A percentile compares a stretch with the other conserved stretches of the same genome.
Conservation (phyloP, 2,113 vertebrate species). For the Erpornis zantholeuca region DNA sequence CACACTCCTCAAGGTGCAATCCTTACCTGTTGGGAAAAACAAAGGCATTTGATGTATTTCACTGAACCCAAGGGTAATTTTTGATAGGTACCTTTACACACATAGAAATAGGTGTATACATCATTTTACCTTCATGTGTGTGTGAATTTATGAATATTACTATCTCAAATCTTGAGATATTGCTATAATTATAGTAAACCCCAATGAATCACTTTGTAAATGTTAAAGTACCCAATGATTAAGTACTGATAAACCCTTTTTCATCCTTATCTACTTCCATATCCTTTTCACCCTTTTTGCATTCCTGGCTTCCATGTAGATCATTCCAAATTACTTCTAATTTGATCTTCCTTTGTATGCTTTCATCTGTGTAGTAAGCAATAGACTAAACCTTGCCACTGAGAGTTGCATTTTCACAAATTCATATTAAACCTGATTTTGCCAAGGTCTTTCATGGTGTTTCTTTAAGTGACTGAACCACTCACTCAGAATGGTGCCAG, state of each 20-base stretch:
- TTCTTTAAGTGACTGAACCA: background rate
- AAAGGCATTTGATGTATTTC: background rate
- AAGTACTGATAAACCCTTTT: background rate
- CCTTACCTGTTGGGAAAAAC: background rate
- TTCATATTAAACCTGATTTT: background rate
- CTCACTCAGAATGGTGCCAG: background rate
- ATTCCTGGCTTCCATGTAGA: background rate
- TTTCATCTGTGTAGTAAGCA: background rate
- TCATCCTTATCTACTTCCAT: background rate
- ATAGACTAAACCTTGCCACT: background rate
- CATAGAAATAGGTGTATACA: background rate
- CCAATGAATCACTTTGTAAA: background rate
- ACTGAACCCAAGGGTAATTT: background rate
- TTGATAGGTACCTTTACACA: background rate
- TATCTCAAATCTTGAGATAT: background rate
- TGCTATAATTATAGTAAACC: background rate
- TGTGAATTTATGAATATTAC: background rate
- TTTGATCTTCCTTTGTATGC: background rate
- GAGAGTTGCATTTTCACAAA: background rate
- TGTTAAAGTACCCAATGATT: background rate
- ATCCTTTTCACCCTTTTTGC: background rate
- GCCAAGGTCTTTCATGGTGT: background rate
- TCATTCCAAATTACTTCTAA: background rate
- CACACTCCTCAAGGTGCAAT: background rate
- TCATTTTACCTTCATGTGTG: background rate